Evolutionary conservation across 2,888 invertebrate species (phyloP).

Genomic region (Pristionchus maxplancki): DNA sequence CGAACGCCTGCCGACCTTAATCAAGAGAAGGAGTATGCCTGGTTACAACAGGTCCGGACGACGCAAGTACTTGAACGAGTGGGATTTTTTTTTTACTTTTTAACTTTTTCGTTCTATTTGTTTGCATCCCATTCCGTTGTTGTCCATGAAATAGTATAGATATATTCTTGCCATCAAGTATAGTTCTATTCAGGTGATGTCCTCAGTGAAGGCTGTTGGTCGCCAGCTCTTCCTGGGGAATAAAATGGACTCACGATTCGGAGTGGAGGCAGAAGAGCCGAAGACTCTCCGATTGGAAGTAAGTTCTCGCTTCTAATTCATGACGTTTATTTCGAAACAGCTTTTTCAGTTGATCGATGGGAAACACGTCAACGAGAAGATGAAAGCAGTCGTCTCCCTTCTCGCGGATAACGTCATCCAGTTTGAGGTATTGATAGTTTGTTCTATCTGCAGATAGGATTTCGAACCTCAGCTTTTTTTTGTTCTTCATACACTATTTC

Average conservation of each 20-base stretch:
- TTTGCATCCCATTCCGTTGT: not conserved
- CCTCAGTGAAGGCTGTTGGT: constrained; percentile 5
- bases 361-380: constrained; percentile 28
- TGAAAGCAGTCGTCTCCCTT: constrained; percentile 63
- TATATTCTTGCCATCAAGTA: too few species aligned
- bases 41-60: constrained; percentile 38
- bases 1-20: constrained; percentile 40
- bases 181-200: not conserved
- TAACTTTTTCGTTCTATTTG: too few species aligned
- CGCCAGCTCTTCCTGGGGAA: constrained; percentile 23
- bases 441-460: too few species aligned
- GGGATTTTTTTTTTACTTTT: too few species aligned
- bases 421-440: constrained; percentile 62
- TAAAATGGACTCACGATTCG: constrained; percentile 50
- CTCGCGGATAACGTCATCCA: constrained; percentile 70
- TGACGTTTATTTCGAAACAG: not conserved
- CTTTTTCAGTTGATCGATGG: constrained; percentile 32
- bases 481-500: too few species aligned
- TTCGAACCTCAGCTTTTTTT: too few species aligned
- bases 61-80: constrained; percentile 42
- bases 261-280: not conserved
- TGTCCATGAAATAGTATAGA: too few species aligned
- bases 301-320: not conserved
- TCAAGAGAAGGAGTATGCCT: constrained; percentile 48
- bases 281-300: constrained; percentile 40